These are phyloP conservation scores for Centropristis striata DNA, from an alignment of 2,113 vertebrate genomes.

Conservation along the genomic window DNA sequence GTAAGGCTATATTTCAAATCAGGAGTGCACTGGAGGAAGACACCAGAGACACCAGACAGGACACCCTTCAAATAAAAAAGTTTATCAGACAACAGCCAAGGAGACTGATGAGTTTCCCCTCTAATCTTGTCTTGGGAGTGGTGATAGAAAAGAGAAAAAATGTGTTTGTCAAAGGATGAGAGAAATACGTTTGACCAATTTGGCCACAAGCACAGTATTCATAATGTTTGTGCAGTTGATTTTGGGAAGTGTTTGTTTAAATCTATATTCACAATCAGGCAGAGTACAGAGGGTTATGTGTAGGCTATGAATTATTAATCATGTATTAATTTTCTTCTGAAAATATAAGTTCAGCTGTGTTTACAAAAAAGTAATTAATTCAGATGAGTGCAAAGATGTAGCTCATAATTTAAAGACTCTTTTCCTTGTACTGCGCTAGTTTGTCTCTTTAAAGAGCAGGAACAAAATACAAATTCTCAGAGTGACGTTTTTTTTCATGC, in stretches of 20 bases:
- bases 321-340: slow-evolving; percentile 10
- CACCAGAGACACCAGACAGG: slow-evolving; percentile 82
- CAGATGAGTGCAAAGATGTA: slow-evolving; percentile 16
- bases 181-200: slow-evolving; percentile 15
- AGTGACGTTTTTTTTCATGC: slow-evolving; percentile 29
- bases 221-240: background rate
- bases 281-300: background rate
- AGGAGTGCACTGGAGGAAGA: slow-evolving; percentile 84
- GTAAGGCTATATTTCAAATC: slow-evolving; percentile 89
- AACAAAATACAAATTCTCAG: slow-evolving; percentile 31
- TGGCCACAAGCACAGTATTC: background rate
- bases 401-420: slow-evolving; percentile 27
- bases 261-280: background rate
- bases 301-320: slow-evolving; percentile 9
- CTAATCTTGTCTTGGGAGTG: slow-evolving; percentile 67
- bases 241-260: slow-evolving; percentile 15
- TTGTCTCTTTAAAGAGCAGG: slow-evolving; percentile 18
- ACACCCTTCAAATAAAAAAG: slow-evolving; percentile 83
- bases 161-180: slow-evolving; percentile 41
- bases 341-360: slow-evolving; percentile 14
- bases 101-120: slow-evolving; percentile 76
- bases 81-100: slow-evolving; percentile 81
- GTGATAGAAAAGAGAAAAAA: slow-evolving; percentile 38
- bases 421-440: background rate
- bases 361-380: slow-evolving; percentile 14